A percentile compares a stretch with the other conserved stretches of the same genome.
Conservation (phyloP, 2,888 invertebrate species). For the Trilocha varians region DNA sequence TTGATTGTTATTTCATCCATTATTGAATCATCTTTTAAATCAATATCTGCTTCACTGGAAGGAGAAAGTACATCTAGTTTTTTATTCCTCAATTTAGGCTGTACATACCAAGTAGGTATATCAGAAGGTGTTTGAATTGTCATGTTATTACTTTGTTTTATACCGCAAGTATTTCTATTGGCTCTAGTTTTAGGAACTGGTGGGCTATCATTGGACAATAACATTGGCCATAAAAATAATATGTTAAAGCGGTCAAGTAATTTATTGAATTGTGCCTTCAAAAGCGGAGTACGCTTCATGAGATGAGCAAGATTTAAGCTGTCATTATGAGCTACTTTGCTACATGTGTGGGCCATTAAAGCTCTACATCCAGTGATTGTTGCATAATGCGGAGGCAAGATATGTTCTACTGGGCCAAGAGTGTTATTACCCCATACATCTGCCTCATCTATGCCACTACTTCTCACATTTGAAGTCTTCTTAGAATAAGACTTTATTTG, state of each 20-base stretch:
- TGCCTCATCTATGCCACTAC: constrained; percentile 15
- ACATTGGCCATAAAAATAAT: constrained; percentile 48
- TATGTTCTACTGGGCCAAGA: constrained; percentile 22
- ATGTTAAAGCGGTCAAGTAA: constrained; percentile 39
- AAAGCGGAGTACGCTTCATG: constrained; percentile 24
- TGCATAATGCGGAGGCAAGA: constrained; percentile 47
- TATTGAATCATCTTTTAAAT: constrained; percentile 10
- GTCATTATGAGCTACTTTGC: background rate
- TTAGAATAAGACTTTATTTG: constrained; percentile 47
- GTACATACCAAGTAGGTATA: constrained; percentile 12
- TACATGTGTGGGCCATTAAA: constrained; percentile 22
- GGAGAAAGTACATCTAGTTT: constrained; percentile 8
- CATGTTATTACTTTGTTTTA: constrained; percentile 7
- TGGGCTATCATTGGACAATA: constrained; percentile 38
- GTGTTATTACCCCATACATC: constrained; percentile 41
- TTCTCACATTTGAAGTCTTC: constrained; percentile 18
- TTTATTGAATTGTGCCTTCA: constrained; percentile 26
- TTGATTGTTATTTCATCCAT: constrained; percentile 3
- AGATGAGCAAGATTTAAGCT: constrained; percentile 22
- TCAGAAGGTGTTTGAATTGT: constrained; percentile 8
- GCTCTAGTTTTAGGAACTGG: constrained; percentile 5
- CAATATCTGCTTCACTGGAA: too few species aligned
- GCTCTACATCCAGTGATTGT: constrained; percentile 46
- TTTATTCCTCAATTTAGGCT: constrained; percentile 10
- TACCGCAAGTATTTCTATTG: background rate